These are phyloP conservation scores for Apodemus sylvaticus DNA, from an alignment of 2,113 vertebrate genomes.

Conservation along the genomic window DNA sequence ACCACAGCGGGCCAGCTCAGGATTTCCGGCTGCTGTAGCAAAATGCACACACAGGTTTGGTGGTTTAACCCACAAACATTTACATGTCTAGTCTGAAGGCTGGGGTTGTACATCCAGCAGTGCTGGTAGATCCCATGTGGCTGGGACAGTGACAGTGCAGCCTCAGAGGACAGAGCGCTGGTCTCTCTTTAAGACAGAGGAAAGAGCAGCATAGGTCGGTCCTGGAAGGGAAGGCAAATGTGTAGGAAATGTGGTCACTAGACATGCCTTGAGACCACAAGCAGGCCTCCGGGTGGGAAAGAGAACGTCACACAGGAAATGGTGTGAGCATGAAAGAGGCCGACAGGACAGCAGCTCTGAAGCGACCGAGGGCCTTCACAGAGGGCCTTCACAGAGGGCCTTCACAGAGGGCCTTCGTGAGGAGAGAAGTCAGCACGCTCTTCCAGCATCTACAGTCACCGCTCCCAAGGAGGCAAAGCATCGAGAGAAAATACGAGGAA, in stretches of 20 bases:
- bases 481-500: not conserved
- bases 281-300: not conserved
- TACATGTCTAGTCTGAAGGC: not conserved
- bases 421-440: too few relatives aligned
- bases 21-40: not conserved
- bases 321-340: not conserved
- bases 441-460: not conserved
- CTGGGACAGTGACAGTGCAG: not conserved
- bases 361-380: too few relatives aligned
- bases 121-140: not conserved
- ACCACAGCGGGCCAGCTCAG: too few relatives aligned
- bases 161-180: not conserved
- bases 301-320: not conserved
- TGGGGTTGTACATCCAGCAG: not conserved
- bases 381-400: too few relatives aligned
- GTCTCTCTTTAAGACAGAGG: not conserved
- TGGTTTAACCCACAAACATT: not conserved
- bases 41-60: not conserved
- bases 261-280: not conserved
- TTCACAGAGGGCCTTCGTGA: not conserved
- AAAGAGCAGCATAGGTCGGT: not conserved
- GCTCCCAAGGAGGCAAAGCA: not conserved
- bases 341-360: not conserved
- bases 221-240: not conserved
- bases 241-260: not conserved